phyloP scores from a whole-genome alignment of 2,888 invertebrate genomes.

The Thymelicus sylvestris region DNA sequence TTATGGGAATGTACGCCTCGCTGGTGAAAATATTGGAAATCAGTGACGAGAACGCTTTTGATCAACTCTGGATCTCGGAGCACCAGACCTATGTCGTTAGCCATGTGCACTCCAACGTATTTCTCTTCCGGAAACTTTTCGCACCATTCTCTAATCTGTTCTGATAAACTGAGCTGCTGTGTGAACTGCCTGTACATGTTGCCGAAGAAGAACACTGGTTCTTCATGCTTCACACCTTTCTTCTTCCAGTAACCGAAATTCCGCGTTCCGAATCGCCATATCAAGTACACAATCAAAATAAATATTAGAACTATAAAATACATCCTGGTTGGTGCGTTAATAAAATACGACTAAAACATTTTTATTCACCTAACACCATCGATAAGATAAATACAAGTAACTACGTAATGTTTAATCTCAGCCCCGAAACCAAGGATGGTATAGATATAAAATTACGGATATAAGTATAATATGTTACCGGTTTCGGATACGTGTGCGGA shows the following conservation, averaged over 20 bases:
- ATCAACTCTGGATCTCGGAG: constrained; percentile 64
- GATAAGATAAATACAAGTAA: no score
- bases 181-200: constrained; percentile 56
- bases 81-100: constrained; percentile 55
- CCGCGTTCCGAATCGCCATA: constrained; percentile 44
- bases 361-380: no score
- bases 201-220: constrained; percentile 60
- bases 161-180: constrained; percentile 51
- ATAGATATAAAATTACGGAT: no score
- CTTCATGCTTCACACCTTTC: constrained; percentile 59
- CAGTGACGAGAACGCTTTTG: constrained; percentile 58
- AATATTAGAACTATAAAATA: no score
- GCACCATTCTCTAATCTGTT: constrained; percentile 57
- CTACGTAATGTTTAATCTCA: no score
- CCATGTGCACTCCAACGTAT: constrained; percentile 62
- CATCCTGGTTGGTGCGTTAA: no score
- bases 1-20: constrained; percentile 56
- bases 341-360: no score
- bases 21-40: constrained; percentile 60
- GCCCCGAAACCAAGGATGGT: no score
- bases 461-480: no score
- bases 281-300: no score
- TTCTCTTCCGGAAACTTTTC: constrained; percentile 61
- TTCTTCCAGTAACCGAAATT: constrained; percentile 37
- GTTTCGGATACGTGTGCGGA: no score